phyloP scores from a whole-genome alignment of 1,140 invertebrate species.

The Micrasema minimum region DNA sequence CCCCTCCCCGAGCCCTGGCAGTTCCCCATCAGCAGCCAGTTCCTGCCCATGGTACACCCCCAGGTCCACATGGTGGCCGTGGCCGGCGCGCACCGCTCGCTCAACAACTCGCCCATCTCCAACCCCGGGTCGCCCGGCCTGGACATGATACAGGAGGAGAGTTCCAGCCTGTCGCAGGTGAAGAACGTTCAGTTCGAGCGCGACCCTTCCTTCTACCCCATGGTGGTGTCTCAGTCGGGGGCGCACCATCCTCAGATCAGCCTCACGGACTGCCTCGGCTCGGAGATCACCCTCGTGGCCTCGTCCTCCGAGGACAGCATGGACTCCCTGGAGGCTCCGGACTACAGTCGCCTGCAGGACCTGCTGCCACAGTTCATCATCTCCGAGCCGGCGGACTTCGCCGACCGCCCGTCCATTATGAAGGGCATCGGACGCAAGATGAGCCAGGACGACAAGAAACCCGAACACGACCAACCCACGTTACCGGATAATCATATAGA shows the following conservation, averaged over 20 bases:
- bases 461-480: conserved; percentile 33
- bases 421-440: conserved; percentile 78
- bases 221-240: conserved; percentile 28
- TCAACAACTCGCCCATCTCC: conserved; percentile 70
- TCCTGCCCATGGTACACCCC: conserved; percentile 56
- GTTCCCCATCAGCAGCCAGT: conserved; percentile 40
- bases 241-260: conserved; percentile 83
- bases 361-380: conserved; percentile 74
- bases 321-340: conserved; percentile 68
- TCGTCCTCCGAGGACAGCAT: conserved; percentile 75
- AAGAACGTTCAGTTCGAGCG: conserved; percentile 21
- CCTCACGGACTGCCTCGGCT: conserved; percentile 88
- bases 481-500: too few species aligned
- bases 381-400: conserved; percentile 78
- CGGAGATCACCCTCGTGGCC: conserved; percentile 80
- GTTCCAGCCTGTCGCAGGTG: conserved; percentile 41
- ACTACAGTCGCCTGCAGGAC: conserved; percentile 56
- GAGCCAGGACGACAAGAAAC: conserved; percentile 59
- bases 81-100: conserved; percentile 64
- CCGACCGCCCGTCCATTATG: conserved; percentile 82
- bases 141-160: conserved; percentile 89
- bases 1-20: conserved; percentile 36
- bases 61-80: conserved; percentile 60
- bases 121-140: conserved; percentile 76
- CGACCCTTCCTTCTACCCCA: conserved; percentile 17